phyloP scores from a whole-genome alignment of 2,888 invertebrate genomes.

The Stictocephala bisonia region DNA sequence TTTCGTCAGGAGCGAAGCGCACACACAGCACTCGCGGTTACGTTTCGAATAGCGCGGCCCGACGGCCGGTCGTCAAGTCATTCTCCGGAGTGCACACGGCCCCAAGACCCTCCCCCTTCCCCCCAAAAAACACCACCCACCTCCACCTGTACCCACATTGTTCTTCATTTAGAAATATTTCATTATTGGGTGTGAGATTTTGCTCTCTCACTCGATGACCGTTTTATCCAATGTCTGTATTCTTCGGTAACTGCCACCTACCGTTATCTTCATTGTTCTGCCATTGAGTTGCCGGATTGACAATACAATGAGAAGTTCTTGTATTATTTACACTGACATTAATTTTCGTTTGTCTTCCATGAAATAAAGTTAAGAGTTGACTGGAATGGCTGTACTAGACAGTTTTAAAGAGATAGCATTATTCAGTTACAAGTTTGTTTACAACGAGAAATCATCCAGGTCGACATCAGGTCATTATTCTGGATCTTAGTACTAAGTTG shows the following conservation, averaged over 20 bases:
- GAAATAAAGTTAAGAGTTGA: too few relatives aligned
- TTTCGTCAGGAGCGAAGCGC: conserved; percentile 11
- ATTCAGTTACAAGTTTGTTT: too few relatives aligned
- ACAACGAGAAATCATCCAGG: too few relatives aligned
- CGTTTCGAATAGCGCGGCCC: conserved; percentile 34
- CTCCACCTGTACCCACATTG: conserved; percentile 36
- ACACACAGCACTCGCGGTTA: conserved; percentile 42
- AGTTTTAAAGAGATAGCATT: too few relatives aligned
- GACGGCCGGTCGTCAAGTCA: conserved; percentile 24
- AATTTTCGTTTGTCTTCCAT: too few relatives aligned
- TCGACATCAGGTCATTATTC: too few relatives aligned
- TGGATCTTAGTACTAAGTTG: too few relatives aligned
- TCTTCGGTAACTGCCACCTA: not conserved
- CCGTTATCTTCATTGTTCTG: not conserved
- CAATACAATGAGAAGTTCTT: too few relatives aligned
- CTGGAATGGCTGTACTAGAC: too few relatives aligned
- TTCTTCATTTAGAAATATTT: conserved; percentile 45
- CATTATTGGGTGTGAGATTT: conserved; percentile 42
- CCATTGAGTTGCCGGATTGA: not conserved
- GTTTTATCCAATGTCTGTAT: not conserved
- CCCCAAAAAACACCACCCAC: too few relatives aligned
- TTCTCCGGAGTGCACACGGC: conserved; percentile 42
- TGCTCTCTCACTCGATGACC: not conserved
- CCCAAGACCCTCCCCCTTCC: conserved; percentile 7
- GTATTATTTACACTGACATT: too few relatives aligned